Base-by-base conservation (phyloP, 2,113 vertebrate genomes). In the Callospermophilus lateralis region DNA sequence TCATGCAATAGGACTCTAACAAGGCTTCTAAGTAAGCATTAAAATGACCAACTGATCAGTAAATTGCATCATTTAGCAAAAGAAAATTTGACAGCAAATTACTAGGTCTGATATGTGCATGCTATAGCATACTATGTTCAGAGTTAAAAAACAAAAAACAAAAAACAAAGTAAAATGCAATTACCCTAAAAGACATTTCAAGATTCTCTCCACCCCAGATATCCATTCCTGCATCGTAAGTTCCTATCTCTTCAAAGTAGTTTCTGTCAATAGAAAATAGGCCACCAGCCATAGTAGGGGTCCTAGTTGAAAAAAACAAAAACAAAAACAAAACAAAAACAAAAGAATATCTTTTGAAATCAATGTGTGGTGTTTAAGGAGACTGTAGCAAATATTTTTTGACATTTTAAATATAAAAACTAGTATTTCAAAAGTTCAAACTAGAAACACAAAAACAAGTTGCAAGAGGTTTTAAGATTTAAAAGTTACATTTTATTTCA, bases 131-230 rank as follows among this genome's bases (percentile, higher is more conserved):
- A 77, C 81, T n/a, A 48, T 55, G 90, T 94, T 73, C 34, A 88
- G 67, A 39, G 16, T 97, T 76, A 96, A 97, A 98, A 98, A 51
- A 53, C 13, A 53, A 45, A 45, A 45, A 45, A 45, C 45, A 45
- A 45, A 45, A 98, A 98, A 98, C 78, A 98, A 98, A 98, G 97
- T 98, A 98, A 99, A 98, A 98, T 11, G 85, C 89, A 99, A 98
- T 99, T 99, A 99, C 99, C 99, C 99, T 99, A 98, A 99, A 99
- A 98, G 99, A 99, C 99, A 99, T 99, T 99, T 99, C 99, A 98
- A 99, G 98, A 98, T 99, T 99, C 98, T 99, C 99, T 97, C 99
- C 99, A 94, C 99, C 99, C 99, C 99, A 99, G 98, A 99, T 99
- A 98, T 99, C 99, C 99, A 99, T 99, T 97, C 99, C 99, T 92